Conservation (phyloP, 2,797 vertebrate genomes). For the Aythya fuligula region DNA sequence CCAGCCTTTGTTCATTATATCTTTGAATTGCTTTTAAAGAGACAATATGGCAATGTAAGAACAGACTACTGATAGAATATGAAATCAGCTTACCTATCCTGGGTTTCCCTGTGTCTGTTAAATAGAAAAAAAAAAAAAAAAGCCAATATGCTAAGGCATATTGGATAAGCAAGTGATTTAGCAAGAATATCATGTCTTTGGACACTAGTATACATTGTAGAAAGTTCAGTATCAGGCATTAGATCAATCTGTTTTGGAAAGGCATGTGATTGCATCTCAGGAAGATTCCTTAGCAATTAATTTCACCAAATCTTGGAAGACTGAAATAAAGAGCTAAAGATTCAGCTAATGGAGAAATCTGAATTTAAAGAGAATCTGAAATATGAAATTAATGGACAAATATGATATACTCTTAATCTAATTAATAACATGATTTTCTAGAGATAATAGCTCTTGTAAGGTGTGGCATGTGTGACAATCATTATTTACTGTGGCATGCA, state of each 20-base stretch:
- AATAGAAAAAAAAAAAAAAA: background rate
- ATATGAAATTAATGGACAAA: background rate
- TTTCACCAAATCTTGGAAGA: background rate
- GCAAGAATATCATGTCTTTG: background rate
- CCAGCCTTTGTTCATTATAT: background rate
- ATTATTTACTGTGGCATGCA: background rate
- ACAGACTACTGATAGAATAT: background rate
- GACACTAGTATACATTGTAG: background rate
- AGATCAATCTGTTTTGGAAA: background rate
- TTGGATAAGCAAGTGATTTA: background rate
- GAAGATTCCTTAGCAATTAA: background rate
- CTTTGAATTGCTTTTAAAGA: background rate
- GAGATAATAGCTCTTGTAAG: background rate
- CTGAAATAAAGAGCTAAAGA: background rate
- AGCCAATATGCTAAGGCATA: background rate
- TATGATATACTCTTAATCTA: background rate
- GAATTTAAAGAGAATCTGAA: background rate
- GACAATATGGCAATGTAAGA: background rate
- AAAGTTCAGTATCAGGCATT: background rate
- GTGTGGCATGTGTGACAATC: background rate
- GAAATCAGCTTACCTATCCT: background rate
- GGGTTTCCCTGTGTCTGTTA: background rate
- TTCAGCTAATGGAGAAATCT: background rate
- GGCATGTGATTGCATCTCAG: background rate
- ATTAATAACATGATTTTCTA: background rate